A percentile compares a stretch with the other conserved stretches of the same genome.
Evolutionary conservation across 2,888 invertebrate genomes (phyloP).

Genomic region (Perdita meconis): DNA sequence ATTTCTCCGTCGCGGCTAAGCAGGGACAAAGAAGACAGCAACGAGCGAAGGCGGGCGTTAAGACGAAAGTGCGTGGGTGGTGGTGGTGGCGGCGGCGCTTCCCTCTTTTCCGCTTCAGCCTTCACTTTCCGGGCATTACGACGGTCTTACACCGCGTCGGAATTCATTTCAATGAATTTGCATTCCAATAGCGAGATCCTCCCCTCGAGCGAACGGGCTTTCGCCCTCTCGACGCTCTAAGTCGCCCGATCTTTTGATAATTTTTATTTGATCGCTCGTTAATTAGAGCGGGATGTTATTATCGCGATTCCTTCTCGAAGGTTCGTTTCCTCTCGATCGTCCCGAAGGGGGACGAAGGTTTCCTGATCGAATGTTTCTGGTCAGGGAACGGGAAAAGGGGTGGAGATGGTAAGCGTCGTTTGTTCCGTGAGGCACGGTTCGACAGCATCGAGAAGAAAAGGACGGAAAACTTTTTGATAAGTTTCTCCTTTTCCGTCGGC

Average conservation of each 20-base stretch:
- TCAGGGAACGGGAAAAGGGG: background rate
- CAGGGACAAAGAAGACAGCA: conserved; percentile 50
- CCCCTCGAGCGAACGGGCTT: conserved; percentile 13
- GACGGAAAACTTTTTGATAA: conserved; percentile 61
- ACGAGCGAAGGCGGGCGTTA: conserved; percentile 1
- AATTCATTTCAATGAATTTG: conserved; percentile 82
- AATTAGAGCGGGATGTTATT: conserved; percentile 63
- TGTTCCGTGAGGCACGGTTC: conserved; percentile 29
- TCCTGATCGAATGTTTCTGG: background rate
- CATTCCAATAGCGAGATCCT: conserved; percentile 68
- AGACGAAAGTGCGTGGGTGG: conserved; percentile 16
- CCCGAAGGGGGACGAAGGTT: background rate
- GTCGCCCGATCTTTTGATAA: conserved; percentile 54
- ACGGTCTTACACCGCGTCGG: conserved; percentile 74
- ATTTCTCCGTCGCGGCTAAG: conserved; percentile 56
- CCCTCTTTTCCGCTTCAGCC: conserved; percentile 43
- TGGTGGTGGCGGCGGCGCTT: conserved; percentile 45
- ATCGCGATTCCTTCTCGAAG: conserved; percentile 16
- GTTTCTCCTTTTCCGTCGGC: conserved; percentile 32
- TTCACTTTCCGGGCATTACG: conserved; percentile 68
- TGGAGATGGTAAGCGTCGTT: conserved; percentile 40
- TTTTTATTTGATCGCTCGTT: conserved; percentile 67
- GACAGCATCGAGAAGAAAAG: conserved; percentile 29
- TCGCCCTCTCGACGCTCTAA: conserved; percentile 16
- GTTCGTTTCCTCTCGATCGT: background rate